Evolutionary conservation across 2,888 invertebrate genomes (phyloP), one percentile per base, ranked within the genome.

Genomic region (Amphipyra tragopoginis): DNA sequence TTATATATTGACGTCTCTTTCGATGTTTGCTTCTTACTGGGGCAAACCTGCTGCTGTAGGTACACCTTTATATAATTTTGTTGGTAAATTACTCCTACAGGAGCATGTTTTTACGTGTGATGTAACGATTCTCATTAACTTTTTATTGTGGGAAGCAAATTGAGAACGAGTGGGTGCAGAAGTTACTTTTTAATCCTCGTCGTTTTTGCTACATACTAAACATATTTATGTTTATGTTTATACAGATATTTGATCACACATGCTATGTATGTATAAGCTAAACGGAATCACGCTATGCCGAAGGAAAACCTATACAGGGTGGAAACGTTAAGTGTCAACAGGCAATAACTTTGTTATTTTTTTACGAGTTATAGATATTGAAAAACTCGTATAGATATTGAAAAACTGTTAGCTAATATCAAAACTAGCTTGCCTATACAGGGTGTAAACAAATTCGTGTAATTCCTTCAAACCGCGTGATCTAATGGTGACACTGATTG

Each of bases 41-140:
- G 49, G 65, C 67, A 47, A 75, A 58, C 62, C 68, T 29, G 13
- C 21, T 21, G 26, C 47, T 21, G 21, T 21, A 21, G 21, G 14
- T 55, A 58, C 47, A 66, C 57, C 48, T 74, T 75, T 72, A 81
- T 76, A 81, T 83, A 83, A 83, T 82, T 83, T 80, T 80, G 77
- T 78, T 72, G 77, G 72, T 76, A 73, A 80, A 84, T 84, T 75
- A 70, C 66, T 51, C 56, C 36, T 44, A 21, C 44, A 48, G 48
- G 54, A 58, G 68, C 64, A 69, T 72, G 79, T 84, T 78, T 81
- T 80, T 72, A 79, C 75, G 75, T 75, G 70, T 74, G 77, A 73
- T 75, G 74, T 75, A 65, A 76, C 61, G 65, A 76, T 70, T 69
- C 72, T 73, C 67, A 73, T 73, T 73, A 72, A 44, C 47, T 70